Base-by-base conservation (phyloP, 1,140 invertebrate genomes). In the Drosophila subobscura region DNA sequence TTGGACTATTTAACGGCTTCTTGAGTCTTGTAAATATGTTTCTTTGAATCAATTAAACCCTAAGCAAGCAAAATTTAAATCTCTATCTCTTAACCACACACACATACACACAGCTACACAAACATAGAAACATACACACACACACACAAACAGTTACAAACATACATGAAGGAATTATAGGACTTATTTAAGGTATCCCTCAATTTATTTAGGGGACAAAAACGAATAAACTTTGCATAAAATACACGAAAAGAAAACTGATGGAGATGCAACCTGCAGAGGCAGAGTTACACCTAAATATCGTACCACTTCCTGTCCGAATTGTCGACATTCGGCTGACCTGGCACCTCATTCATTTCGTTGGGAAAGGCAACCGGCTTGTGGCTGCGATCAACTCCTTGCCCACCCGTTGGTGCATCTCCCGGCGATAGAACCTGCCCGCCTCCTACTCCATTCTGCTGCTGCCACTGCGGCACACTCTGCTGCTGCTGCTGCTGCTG, bases 11-110 rank as follows among this genome's bases (percentile, higher is more conserved):
- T 27, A 27, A 8, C 8, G 29, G 8, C 29, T 10, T 33, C 29
- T 2, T 4, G 10, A 33, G 29, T 33, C 8, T 10, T 8, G 7
- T 33, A 2, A 10, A 33, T 10, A 33, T 33, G 1, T 33, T 10
- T 3, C 0, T 8, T 33, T 37, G 33, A 4, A 37, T 37, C 33
- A 12, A 4, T 37, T 37, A 12, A 37, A 37, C 16, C 50, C 5
- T 50, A 16, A 65, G 42, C 47, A 37, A 47, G 16, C 40, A 59
- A 52, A 75, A 72, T 77, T 77, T 47, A 72, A 2, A n/a, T 22
- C 5, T 37, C 5, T 25, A 1, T 45, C 25, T 29, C 12, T 8
- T 42, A 59, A 23, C 51, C 25, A 61, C 46, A 27, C 44, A 22
- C 16, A 37, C n/a, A 45, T 44, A 41, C 44, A 56, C n/a, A 45